phyloP scores from a whole-genome alignment of 2,113 vertebrate genomes.

The Sphaerodactylus townsendi region DNA sequence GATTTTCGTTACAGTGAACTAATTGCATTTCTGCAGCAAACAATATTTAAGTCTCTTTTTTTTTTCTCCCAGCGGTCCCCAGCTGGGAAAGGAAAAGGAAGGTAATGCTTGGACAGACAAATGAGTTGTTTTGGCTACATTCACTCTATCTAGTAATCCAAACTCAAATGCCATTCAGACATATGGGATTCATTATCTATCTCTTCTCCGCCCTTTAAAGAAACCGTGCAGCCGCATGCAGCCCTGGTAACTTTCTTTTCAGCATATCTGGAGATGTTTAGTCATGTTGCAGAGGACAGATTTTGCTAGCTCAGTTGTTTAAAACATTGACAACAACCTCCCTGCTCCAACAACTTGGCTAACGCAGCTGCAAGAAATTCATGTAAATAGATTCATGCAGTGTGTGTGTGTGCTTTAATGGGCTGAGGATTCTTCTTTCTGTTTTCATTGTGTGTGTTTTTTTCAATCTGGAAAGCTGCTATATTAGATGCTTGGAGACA shows the following conservation, averaged over 20 bases:
- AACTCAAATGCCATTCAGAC: slow-evolving; percentile 34
- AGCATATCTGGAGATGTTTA: slow-evolving; percentile 53
- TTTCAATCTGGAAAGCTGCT: background rate
- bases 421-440: background rate
- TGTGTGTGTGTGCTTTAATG: rapidly evolving
- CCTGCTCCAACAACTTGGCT: slow-evolving; percentile 13
- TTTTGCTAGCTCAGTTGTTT: slow-evolving; percentile 51
- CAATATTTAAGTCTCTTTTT: background rate
- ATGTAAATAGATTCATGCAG: background rate
- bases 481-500: slow-evolving; percentile 8
- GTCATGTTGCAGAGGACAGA: slow-evolving; percentile 44
- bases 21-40: background rate
- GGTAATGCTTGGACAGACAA: background rate
- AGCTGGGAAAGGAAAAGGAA: background rate
- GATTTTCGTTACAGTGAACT: background rate
- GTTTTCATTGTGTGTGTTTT: background rate
- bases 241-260: slow-evolving; percentile 19
- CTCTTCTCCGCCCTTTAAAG: slow-evolving; percentile 19
- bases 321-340: slow-evolving; percentile 34
- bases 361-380: background rate
- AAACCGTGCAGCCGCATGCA: slow-evolving; percentile 21
- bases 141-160: slow-evolving; percentile 11
- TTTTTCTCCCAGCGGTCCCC: background rate
- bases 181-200: slow-evolving; percentile 42
- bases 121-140: slow-evolving; percentile 26